Conservation (phyloP, 2,888 invertebrate genomes). For the Ditula angustiorana region DNA sequence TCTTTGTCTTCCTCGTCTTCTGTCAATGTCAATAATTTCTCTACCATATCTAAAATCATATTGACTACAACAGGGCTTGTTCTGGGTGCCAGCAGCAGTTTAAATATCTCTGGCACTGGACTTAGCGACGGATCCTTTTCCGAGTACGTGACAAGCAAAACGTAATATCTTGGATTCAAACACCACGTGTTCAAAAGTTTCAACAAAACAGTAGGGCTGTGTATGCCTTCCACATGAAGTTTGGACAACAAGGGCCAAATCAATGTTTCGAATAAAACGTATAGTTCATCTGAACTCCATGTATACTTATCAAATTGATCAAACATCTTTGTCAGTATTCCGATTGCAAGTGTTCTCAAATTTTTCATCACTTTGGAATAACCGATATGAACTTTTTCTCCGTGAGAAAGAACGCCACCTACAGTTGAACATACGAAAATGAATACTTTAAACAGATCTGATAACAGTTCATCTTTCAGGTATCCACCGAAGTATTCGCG, state of each 20-base stretch:
- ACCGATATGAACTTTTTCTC: conserved; percentile 86
- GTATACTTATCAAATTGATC: conserved; percentile 91
- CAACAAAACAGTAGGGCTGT: conserved; percentile 92
- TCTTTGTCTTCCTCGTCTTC: conserved; percentile 84
- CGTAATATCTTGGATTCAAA: conserved; percentile 91
- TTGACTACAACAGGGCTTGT: conserved; percentile 88
- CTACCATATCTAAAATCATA: conserved; percentile 90
- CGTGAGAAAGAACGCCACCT: conserved; percentile 85
- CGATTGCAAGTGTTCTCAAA: conserved; percentile 87
- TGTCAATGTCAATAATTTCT: conserved; percentile 89
- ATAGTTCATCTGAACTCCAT: conserved; percentile 89
- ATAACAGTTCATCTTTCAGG: conserved; percentile 88
- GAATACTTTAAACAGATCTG: conserved; percentile 89
- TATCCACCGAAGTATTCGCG: conserved; percentile 93
- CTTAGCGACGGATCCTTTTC: conserved; percentile 75
- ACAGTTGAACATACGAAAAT: conserved; percentile 88
- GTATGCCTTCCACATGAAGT: conserved; percentile 92
- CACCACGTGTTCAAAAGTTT: conserved; percentile 93
- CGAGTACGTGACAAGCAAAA: conserved; percentile 87
- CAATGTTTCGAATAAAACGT: conserved; percentile 90
- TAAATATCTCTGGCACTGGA: conserved; percentile 88
- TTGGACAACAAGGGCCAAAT: conserved; percentile 93
- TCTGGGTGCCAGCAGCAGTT: conserved; percentile 89
- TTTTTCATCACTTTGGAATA: conserved; percentile 88
- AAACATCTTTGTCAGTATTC: conserved; percentile 90